Evolutionary conservation across 2,888 invertebrate species (phyloP).

Genomic region (Thera obeliscata): DNA sequence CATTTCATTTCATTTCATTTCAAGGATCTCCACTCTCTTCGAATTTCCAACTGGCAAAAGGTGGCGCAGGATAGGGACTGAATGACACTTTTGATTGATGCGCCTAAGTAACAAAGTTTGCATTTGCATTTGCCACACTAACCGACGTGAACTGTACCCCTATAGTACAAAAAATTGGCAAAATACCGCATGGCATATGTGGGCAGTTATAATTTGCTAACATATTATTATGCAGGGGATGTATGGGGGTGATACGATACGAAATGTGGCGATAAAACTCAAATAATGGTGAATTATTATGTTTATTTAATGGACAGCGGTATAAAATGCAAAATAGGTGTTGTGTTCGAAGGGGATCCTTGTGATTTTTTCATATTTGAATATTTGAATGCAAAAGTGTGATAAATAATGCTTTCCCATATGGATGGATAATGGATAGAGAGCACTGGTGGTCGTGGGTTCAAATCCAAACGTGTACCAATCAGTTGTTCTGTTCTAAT

Average conservation of each 20-base stretch:
- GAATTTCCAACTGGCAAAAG: no score
- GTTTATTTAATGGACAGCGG: constrained; percentile 32
- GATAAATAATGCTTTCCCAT: no score
- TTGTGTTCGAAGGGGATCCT: neutral
- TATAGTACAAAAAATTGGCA: constrained; percentile 53
- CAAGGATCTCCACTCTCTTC: no score
- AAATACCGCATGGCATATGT: constrained; percentile 41
- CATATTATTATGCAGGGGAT: constrained; percentile 53
- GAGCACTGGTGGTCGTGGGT: no score
- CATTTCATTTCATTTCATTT: no score
- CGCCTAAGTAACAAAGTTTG: no score
- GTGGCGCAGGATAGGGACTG: no score
- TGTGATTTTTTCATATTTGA: neutral
- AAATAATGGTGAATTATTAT: constrained; percentile 39
- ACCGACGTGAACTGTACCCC: constrained; percentile 12
- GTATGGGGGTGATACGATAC: constrained; percentile 40
- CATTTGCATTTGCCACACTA: neutral
- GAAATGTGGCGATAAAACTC: constrained; percentile 38
- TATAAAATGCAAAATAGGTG: constrained; percentile 26
- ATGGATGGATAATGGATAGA: no score
- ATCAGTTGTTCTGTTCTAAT: no score
- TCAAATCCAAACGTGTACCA: no score
- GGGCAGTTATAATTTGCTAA: constrained; percentile 47
- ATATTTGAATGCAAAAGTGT: no score
- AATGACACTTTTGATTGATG: no score